Evolutionary conservation across 2,888 invertebrate genomes (phyloP).

Genomic region (Tenthredo amoena): DNA sequence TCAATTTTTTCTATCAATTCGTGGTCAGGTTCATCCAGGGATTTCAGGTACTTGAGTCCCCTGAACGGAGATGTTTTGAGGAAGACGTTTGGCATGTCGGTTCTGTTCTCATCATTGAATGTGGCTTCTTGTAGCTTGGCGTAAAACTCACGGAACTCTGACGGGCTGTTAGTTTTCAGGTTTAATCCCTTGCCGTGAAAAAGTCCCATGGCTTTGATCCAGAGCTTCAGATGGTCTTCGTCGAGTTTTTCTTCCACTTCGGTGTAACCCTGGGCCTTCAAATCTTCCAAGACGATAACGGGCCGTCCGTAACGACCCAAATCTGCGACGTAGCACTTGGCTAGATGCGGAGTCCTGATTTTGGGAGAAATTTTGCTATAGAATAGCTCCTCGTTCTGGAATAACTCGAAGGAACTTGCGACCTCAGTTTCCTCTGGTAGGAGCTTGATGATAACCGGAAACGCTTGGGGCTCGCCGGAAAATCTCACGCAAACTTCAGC

Average conservation of each 20-base stretch:
- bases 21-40: conserved; percentile 51
- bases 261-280: conserved; percentile 64
- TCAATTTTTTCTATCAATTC: conserved; percentile 53
- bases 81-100: conserved; percentile 43
- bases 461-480: conserved; percentile 66
- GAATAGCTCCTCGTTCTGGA: conserved; percentile 73
- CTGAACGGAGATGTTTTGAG: conserved; percentile 58
- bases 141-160: conserved; percentile 67
- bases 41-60: conserved; percentile 55
- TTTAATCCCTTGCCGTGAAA: conserved; percentile 69
- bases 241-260: conserved; percentile 61
- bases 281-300: conserved; percentile 71
- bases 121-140: conserved; percentile 65
- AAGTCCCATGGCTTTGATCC: conserved; percentile 63
- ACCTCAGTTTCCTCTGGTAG: conserved; percentile 55
- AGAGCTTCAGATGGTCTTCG: conserved; percentile 65
- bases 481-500: conserved; percentile 65
- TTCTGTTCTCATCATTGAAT: conserved; percentile 54
- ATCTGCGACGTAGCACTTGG: conserved; percentile 70
- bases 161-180: conserved; percentile 62
- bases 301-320: conserved; percentile 71
- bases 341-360: conserved; percentile 61
- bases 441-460: conserved; percentile 70
- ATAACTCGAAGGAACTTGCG: conserved; percentile 60
- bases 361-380: conserved; percentile 65